Evolutionary conservation across 92 coral and sea anemone genomes (phyloP).

Genomic region (Actinernus sp.): DNA sequence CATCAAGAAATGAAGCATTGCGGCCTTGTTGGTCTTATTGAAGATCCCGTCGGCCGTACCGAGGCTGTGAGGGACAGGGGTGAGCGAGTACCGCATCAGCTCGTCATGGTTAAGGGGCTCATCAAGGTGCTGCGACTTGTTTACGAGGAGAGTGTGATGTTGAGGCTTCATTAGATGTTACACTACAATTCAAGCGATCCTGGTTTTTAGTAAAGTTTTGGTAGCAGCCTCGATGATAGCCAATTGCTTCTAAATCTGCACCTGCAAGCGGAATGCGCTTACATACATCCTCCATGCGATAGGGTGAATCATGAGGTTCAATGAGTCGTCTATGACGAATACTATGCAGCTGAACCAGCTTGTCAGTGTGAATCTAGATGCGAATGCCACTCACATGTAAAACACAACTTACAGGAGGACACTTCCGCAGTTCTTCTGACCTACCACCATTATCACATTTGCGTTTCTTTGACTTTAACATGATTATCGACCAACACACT

Average conservation of each 20-base stretch:
- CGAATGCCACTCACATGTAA: conserved; percentile 34
- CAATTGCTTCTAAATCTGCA: conserved; percentile 32
- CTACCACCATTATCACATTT: too few species aligned
- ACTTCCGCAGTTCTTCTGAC: too few species aligned
- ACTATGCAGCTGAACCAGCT: conserved; percentile 38
- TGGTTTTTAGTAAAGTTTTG: conserved; percentile 42
- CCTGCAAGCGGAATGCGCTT: conserved; percentile 35
- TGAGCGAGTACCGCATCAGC: conserved; percentile 64
- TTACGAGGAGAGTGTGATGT: conserved; percentile 38
- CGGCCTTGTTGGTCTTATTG: conserved; percentile 69
- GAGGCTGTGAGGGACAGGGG: conserved; percentile 72
- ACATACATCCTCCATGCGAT: conserved; percentile 62
- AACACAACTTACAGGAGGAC: conserved; percentile 34
- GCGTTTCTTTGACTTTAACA: too few species aligned
- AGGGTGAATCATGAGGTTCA: conserved; percentile 54
- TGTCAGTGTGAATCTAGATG: conserved; percentile 46
- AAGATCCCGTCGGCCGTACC: conserved; percentile 64
- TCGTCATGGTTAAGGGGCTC: conserved; percentile 49
- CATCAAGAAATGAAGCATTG: conserved; percentile 50
- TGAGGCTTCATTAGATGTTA: conserved; percentile 21
- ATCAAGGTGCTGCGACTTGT: conserved; percentile 51
- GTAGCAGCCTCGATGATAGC: conserved; percentile 58
- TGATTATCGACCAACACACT: too few species aligned
- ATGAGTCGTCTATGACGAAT: conserved; percentile 43
- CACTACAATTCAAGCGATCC: conserved; percentile 26